Conservation (phyloP, 1,140 invertebrate species). For the Oreohelix idahoensis region DNA sequence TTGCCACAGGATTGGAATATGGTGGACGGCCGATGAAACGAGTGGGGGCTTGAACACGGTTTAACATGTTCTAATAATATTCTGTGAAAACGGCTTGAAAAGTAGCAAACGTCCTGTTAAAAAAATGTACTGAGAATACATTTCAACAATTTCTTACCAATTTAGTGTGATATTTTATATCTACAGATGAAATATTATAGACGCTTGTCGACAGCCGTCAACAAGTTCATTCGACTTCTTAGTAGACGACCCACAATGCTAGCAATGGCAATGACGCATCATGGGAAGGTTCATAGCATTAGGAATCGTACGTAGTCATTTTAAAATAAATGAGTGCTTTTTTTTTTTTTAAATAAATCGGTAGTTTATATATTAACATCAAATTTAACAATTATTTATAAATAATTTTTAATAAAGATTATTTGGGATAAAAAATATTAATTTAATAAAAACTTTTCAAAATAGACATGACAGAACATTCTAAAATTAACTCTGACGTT, state of each 20-base stretch:
- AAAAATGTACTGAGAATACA: too few relatives aligned
- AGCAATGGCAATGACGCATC: constrained; percentile 21
- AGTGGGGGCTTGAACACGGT: not conserved
- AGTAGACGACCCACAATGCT: not conserved
- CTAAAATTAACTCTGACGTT: constrained; percentile 31
- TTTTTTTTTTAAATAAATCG: not conserved
- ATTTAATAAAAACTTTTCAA: not conserved
- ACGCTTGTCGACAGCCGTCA: not conserved
- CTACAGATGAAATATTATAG: not conserved
- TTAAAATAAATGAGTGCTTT: not conserved
- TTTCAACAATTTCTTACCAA: too few relatives aligned
- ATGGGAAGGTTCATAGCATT: constrained; percentile 35
- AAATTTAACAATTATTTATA: not conserved
- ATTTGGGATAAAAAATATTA: not conserved
- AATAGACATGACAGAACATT: constrained; percentile 43
- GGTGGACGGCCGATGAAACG: not conserved
- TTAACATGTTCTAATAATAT: not conserved
- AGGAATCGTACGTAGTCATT: not conserved
- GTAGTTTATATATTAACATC: too few relatives aligned
- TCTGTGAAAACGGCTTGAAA: not conserved
- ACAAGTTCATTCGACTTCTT: not conserved
- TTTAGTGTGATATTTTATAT: too few relatives aligned
- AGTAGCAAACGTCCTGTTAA: too few relatives aligned
- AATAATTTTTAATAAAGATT: not conserved
- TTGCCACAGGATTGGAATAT: not conserved